Evolutionary conservation across 2,888 invertebrate genomes (phyloP).

Genomic region (Marasmarcha lunaedactyla): DNA sequence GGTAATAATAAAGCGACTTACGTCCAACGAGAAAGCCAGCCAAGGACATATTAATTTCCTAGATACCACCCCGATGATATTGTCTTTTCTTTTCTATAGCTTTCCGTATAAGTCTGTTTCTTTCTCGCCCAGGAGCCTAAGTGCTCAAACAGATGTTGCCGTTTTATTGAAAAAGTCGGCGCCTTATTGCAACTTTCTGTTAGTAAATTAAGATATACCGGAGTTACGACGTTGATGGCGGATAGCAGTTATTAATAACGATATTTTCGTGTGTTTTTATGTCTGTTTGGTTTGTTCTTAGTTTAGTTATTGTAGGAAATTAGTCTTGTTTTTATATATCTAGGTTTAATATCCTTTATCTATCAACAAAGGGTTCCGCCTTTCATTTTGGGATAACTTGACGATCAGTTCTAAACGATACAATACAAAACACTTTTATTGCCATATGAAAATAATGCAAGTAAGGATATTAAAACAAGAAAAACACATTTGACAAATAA

Average conservation of each 20-base stretch:
- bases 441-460: no score
- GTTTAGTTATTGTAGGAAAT: no score
- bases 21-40: slow-evolving; percentile 54
- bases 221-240: slow-evolving; percentile 28
- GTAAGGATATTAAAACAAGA: no score
- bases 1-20: slow-evolving; percentile 54
- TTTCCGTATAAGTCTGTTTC: slow-evolving; percentile 25
- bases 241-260: slow-evolving; percentile 16
- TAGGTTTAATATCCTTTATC: no score
- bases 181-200: slow-evolving; percentile 53
- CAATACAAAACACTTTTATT: no score
- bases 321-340: no score
- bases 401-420: no score
- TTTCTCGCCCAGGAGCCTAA: slow-evolving; percentile 52
- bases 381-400: no score
- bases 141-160: slow-evolving; percentile 60
- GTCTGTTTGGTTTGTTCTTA: no score
- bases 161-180: slow-evolving; percentile 67
- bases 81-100: slow-evolving; percentile 26
- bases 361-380: no score
- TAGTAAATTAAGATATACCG: slow-evolving; percentile 65
- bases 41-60: slow-evolving; percentile 66
- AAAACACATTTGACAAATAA: no score
- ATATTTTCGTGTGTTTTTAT: neutral
- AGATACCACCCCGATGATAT: slow-evolving; percentile 26